phyloP scores from a whole-genome alignment of 2,797 vertebrate genomes.

The Anas acuta region DNA sequence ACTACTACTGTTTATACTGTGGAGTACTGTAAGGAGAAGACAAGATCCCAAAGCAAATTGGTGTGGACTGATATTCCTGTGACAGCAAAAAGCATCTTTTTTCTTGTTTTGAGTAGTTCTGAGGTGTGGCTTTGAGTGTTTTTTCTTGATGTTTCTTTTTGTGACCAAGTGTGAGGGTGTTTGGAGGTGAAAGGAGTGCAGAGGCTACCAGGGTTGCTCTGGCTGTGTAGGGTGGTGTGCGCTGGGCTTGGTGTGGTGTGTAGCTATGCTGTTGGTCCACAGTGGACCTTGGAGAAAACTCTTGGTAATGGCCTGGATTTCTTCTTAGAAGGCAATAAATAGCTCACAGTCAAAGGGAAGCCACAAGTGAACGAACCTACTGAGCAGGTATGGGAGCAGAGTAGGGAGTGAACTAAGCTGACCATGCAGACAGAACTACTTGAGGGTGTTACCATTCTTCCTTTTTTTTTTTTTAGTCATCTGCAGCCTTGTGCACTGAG shows the following conservation, averaged over 20 bases:
- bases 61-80: background rate
- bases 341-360: background rate
- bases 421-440: background rate
- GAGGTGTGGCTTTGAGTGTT: background rate
- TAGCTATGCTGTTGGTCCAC: fast-evolving
- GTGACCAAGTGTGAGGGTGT: background rate
- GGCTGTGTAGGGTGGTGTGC: background rate
- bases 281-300: background rate
- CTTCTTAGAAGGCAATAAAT: background rate
- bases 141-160: background rate
- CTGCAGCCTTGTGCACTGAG: background rate
- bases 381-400: background rate
- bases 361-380: background rate
- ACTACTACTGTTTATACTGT: background rate
- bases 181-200: background rate
- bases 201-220: background rate
- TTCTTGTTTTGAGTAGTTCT: background rate
- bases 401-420: background rate
- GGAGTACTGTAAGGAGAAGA: background rate
- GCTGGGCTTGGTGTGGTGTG: background rate
- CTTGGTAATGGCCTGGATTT: background rate
- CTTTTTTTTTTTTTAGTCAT: background rate
- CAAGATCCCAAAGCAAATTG: background rate
- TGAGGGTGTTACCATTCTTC: background rate
- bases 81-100: background rate